Percentiles rank a stretch among this genome's conserved stretches.
Conservation (phyloP, 1,140 invertebrate genomes). For the Drosophila azteca region DNA sequence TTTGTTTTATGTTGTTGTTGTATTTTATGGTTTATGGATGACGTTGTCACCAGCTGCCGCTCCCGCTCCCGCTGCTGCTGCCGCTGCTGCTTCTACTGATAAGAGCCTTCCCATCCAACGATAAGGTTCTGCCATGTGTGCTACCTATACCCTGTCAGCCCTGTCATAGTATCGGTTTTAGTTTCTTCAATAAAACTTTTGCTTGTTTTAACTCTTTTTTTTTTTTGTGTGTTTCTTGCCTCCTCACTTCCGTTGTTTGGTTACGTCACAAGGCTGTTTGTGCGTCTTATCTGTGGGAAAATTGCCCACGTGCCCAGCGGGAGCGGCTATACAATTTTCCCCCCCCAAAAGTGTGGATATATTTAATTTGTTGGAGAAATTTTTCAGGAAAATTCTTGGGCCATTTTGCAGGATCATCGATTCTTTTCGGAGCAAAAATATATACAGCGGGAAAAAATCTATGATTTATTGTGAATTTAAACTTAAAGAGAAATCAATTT, state of each 20-base stretch:
- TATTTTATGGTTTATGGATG: constrained; percentile 16
- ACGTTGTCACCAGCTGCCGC: no score
- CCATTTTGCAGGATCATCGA: no score
- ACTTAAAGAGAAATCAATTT: no score
- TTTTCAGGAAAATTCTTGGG: no score
- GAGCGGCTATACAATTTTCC: no score
- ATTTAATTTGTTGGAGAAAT: no score
- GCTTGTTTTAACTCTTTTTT: constrained; percentile 1
- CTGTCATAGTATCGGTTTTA: no score
- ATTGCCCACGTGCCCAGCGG: constrained; percentile 33
- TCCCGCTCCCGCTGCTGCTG: not conserved
- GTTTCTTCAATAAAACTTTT: constrained; percentile 4
- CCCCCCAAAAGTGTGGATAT: no score
- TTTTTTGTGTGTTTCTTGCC: no score
- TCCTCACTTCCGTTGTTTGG: constrained; percentile 57
- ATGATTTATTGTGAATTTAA: no score
- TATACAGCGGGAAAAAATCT: no score
- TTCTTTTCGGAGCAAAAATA: no score
- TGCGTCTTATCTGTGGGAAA: constrained; percentile 18
- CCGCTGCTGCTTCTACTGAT: constrained; percentile 22
- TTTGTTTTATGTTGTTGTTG: constrained; percentile 9
- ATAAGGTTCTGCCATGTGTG: constrained; percentile 34
- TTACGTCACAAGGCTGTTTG: constrained; percentile 63
- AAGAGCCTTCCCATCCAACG: constrained; percentile 21
- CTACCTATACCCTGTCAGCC: not conserved